phyloP scores from a whole-genome alignment of 2,113 vertebrate species.

The Pyrgilauda ruficollis region DNA sequence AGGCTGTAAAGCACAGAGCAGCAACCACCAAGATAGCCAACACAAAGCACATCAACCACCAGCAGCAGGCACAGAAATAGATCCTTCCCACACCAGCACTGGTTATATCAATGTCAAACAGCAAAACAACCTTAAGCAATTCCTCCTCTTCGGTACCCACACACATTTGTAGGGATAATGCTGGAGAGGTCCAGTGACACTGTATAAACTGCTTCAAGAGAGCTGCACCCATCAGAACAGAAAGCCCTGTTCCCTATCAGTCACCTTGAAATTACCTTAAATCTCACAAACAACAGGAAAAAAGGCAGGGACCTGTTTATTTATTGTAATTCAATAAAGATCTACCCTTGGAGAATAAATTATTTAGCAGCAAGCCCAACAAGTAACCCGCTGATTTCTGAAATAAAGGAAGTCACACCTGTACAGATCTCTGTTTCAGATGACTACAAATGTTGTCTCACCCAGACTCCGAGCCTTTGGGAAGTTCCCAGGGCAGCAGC shows the following conservation, averaged over 20 bases:
- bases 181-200: background rate
- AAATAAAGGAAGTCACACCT: background rate
- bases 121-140: background rate
- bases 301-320: background rate
- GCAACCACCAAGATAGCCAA: background rate
- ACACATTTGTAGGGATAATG: background rate
- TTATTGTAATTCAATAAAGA: background rate
- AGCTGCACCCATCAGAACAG: background rate
- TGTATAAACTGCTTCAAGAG: background rate
- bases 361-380: background rate
- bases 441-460: background rate
- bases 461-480: accelerated
- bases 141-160: background rate
- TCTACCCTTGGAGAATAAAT: background rate
- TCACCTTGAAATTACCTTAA: background rate
- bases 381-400: background rate
- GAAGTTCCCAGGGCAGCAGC: background rate
- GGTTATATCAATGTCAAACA: background rate
- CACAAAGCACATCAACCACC: background rate
- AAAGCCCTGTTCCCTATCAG: background rate
- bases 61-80: background rate
- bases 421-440: background rate
- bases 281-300: background rate
- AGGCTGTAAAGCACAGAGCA: background rate
- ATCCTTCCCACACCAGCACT: background rate